These are phyloP conservation scores for Callorhinus ursinus DNA, from an alignment of 2,113 vertebrate genomes.

Conservation along the genomic window DNA sequence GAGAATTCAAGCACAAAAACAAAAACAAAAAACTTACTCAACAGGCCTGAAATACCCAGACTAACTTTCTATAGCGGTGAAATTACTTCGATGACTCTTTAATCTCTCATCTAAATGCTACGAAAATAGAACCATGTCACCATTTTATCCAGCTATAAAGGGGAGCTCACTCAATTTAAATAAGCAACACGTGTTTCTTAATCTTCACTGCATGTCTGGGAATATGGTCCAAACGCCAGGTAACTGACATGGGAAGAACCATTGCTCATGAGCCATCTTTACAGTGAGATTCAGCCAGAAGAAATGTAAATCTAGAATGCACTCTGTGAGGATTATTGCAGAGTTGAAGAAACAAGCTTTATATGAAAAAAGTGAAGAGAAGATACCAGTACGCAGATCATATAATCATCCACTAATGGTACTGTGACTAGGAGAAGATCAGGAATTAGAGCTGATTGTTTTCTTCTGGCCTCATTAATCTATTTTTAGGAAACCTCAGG, in stretches of 20 bases:
- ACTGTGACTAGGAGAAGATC: constrained; percentile 4
- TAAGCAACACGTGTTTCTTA: constrained; percentile 49
- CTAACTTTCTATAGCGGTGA: constrained; percentile 46
- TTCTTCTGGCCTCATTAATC: constrained; percentile 39
- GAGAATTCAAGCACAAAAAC: constrained; percentile 4
- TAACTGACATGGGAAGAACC: neutral
- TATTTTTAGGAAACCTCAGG: neutral
- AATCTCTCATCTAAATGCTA: constrained; percentile 64
- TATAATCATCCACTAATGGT: neutral
- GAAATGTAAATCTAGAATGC: neutral
- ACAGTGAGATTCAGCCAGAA: constrained; percentile 31
- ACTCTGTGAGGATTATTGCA: neutral
- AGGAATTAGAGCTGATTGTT: constrained; percentile 4
- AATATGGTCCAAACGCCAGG: neutral
- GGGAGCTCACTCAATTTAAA: constrained; percentile 39
- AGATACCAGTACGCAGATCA: neutral
- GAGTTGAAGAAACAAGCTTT: neutral
- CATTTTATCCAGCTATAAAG: constrained; percentile 60
- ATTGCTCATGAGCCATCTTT: constrained; percentile 5
- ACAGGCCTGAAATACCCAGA: constrained; percentile 6
- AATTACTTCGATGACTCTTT: constrained; percentile 67
- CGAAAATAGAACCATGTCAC: constrained; percentile 46
- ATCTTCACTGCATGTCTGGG: neutral
- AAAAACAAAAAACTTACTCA: constrained; percentile 15
- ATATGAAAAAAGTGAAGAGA: neutral